Conservation (phyloP, 2,797 vertebrate genomes). For the Gymnodraco acuticeps region DNA sequence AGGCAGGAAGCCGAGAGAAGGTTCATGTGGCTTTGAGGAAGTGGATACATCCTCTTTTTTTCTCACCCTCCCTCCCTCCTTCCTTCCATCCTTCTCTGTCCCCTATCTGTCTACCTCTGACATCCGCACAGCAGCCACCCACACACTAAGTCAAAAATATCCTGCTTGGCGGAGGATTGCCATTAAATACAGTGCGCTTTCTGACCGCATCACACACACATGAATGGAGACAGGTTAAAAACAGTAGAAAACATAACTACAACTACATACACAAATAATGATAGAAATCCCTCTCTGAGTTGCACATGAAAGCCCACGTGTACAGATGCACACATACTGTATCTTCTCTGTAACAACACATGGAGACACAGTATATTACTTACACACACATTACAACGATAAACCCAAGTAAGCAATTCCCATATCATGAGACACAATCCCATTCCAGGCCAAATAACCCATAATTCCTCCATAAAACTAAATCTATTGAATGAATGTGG, state of each 20-base stretch:
- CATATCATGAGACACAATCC: not conserved
- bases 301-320: not conserved
- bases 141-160: constrained; percentile 70
- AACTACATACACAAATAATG: no score
- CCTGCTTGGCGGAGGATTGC: constrained; percentile 47
- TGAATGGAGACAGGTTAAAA: constrained; percentile 34
- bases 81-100: constrained; percentile 14
- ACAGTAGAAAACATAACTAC: not conserved
- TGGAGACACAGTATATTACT: not conserved
- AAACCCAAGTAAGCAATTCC: not conserved
- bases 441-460: not conserved
- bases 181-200: constrained; percentile 57
- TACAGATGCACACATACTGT: not conserved
- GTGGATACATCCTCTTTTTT: constrained; percentile 59
- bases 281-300: not conserved
- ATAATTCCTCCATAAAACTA: not conserved
- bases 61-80: constrained; percentile 39
- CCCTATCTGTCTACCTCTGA: constrained; percentile 53
- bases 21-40: constrained; percentile 68
- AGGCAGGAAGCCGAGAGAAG: constrained; percentile 35
- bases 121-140: constrained; percentile 67
- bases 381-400: not conserved
- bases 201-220: constrained; percentile 31
- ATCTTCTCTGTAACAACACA: not conserved
- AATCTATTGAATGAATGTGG: constrained; percentile 4